phyloP scores from a whole-genome alignment of 2,797 vertebrate species.

The Poecilia gillii region DNA sequence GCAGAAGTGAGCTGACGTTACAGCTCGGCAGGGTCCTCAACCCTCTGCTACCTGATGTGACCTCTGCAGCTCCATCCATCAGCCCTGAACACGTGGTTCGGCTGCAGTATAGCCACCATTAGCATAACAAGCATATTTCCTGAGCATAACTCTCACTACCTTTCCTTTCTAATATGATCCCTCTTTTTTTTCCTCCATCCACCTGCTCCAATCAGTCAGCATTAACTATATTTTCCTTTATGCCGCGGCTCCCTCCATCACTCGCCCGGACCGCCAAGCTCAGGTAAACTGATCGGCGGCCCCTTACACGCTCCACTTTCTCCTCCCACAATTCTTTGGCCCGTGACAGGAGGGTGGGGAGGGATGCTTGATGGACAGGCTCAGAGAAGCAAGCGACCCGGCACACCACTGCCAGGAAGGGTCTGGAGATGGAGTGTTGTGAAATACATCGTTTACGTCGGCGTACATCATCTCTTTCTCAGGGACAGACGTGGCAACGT shows the following conservation, averaged over 20 bases:
- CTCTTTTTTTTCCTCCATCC: slow-evolving; percentile 30
- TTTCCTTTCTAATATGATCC: slow-evolving; percentile 37
- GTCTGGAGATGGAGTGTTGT: slow-evolving; percentile 66
- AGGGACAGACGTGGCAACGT: slow-evolving; percentile 61
- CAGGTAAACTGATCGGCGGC: slow-evolving; percentile 74
- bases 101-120: slow-evolving; percentile 57
- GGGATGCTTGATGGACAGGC: slow-evolving; percentile 68
- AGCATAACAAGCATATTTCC: slow-evolving; percentile 71
- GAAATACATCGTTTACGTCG: slow-evolving; percentile 71
- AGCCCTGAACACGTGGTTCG: slow-evolving; percentile 29
- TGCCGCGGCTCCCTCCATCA: slow-evolving; percentile 66
- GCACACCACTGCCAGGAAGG: slow-evolving; percentile 65
- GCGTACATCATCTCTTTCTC: slow-evolving; percentile 77
- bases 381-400: slow-evolving; percentile 47
- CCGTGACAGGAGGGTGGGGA: slow-evolving; percentile 48
- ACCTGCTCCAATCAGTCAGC: slow-evolving; percentile 71
- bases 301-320: slow-evolving; percentile 40
- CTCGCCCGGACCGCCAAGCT: slow-evolving; percentile 51
- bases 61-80: slow-evolving; percentile 63
- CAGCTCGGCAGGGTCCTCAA: slow-evolving; percentile 46
- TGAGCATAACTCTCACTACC: slow-evolving; percentile 61
- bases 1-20: slow-evolving; percentile 49
- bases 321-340: slow-evolving; percentile 55
- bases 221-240: slow-evolving; percentile 76
- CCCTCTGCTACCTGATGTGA: slow-evolving; percentile 58